Evolutionary conservation across 2,797 vertebrate genomes (phyloP).

Genomic region (Eleutherodactylus coqui): DNA sequence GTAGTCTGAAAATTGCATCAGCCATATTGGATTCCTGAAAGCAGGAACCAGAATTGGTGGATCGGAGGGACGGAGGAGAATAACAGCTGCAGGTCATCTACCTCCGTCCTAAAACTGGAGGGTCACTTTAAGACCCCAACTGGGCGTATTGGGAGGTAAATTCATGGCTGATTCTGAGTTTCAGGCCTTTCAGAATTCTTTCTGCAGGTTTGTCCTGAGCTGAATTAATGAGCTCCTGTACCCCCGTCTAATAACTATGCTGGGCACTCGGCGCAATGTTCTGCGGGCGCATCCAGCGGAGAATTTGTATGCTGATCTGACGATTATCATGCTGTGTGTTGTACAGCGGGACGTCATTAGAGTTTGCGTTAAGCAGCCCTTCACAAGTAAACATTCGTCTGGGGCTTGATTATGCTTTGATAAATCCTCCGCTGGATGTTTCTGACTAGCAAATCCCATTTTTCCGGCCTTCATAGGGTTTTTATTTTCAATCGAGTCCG

Average conservation of each 20-base stretch:
- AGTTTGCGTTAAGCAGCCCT: constrained; percentile 1
- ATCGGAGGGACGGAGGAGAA: too few relatives aligned
- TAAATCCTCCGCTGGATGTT: constrained; percentile 12
- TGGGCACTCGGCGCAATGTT: not conserved
- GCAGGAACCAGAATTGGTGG: too few relatives aligned
- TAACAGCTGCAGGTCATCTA: too few relatives aligned
- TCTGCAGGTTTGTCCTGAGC: not conserved
- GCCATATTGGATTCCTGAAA: too few relatives aligned
- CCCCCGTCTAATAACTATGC: constrained; percentile 11
- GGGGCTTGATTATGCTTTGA: constrained; percentile 42
- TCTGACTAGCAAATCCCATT: constrained; percentile 27
- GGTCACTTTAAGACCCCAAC: not conserved
- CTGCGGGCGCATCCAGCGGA: not conserved
- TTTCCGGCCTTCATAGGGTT: constrained; percentile 11
- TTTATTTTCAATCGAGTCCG: not conserved
- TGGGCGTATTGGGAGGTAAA: not conserved
- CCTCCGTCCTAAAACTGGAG: too few relatives aligned
- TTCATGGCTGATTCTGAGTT: not conserved
- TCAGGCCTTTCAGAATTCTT: not conserved
- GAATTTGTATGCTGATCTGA: constrained; percentile 39
- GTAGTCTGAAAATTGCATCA: too few relatives aligned
- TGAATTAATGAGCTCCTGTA: not conserved
- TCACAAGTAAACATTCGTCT: constrained; percentile 43
- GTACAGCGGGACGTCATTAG: constrained; percentile 36
- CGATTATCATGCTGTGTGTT: constrained; percentile 35